Conservation (phyloP, 2,113 vertebrate species). For the Thamnaconus septentrionalis region DNA sequence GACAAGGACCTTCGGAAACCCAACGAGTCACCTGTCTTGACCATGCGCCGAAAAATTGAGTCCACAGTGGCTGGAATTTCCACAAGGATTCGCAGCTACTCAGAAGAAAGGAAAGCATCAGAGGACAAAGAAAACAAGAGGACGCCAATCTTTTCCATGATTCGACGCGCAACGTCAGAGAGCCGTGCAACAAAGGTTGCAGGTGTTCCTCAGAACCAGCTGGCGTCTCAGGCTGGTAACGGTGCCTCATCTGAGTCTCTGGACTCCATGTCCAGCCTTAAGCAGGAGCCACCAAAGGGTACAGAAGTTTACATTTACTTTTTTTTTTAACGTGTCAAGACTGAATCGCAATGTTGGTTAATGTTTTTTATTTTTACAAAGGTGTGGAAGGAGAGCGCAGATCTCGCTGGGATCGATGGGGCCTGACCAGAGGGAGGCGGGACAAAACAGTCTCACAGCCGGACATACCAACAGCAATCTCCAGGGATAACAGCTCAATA, state of each 20-base stretch:
- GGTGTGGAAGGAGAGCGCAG: constrained; percentile 72
- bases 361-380: constrained; percentile 17
- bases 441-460: constrained; percentile 89
- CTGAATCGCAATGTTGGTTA: not conserved
- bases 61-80: constrained; percentile 90
- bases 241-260: constrained; percentile 89
- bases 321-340: not conserved
- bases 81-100: constrained; percentile 84
- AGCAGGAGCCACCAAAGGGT: constrained; percentile 74
- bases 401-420: constrained; percentile 93
- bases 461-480: constrained; percentile 84
- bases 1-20: constrained; percentile 66
- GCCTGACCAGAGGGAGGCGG: constrained; percentile 82
- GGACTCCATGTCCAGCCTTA: constrained; percentile 85
- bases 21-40: constrained; percentile 83
- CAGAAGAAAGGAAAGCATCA: constrained; percentile 81
- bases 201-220: constrained; percentile 82
- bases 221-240: constrained; percentile 74
- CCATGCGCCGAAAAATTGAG: constrained; percentile 90
- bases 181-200: constrained; percentile 79
- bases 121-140: constrained; percentile 71
- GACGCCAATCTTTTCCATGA: constrained; percentile 83
- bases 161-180: constrained; percentile 88
- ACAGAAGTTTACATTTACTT: constrained; percentile 7
- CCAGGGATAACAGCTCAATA: constrained; percentile 78